phyloP scores from a whole-genome alignment of 1,140 invertebrate species.

The Drosophila willistoni region DNA sequence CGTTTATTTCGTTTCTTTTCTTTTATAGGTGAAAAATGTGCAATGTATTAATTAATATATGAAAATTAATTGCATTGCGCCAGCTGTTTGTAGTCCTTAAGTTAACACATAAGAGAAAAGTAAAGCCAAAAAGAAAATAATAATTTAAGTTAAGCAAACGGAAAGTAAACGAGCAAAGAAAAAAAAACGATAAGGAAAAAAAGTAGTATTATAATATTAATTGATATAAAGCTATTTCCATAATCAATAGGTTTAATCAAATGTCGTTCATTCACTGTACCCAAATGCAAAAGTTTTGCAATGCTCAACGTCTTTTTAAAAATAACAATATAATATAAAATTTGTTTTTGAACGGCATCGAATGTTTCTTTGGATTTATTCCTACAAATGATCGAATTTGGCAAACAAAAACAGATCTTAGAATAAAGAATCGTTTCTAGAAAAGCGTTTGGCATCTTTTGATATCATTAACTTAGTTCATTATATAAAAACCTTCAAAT shows the following conservation, averaged over 20 bases:
- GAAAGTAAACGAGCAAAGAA: background rate
- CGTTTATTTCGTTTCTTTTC: constrained; percentile 14
- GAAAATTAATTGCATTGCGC: constrained; percentile 39
- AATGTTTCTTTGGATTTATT: too few species aligned
- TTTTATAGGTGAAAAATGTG: constrained; percentile 23
- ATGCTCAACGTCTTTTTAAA: too few species aligned
- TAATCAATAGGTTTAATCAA: constrained; percentile 1
- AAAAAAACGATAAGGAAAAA: background rate
- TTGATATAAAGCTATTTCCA: constrained; percentile 1
- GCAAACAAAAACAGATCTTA: too few species aligned
- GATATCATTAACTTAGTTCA: too few species aligned
- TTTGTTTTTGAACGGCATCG: too few species aligned
- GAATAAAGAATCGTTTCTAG: too few species aligned
- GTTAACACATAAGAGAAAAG: background rate
- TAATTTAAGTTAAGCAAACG: constrained; percentile 15
- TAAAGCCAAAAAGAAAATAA: constrained; percentile 9
- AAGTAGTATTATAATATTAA: constrained; percentile 3
- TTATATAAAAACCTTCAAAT: too few species aligned
- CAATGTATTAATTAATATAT: constrained; percentile 46
- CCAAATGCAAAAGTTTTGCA: background rate
- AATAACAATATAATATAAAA: too few species aligned
- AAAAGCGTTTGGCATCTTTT: too few species aligned
- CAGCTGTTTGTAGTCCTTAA: constrained; percentile 22
- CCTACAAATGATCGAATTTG: too few species aligned
- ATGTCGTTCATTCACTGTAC: background rate